phyloP scores from a whole-genome alignment of 1,140 invertebrate species.

The Hypsibius dujardini region DNA sequence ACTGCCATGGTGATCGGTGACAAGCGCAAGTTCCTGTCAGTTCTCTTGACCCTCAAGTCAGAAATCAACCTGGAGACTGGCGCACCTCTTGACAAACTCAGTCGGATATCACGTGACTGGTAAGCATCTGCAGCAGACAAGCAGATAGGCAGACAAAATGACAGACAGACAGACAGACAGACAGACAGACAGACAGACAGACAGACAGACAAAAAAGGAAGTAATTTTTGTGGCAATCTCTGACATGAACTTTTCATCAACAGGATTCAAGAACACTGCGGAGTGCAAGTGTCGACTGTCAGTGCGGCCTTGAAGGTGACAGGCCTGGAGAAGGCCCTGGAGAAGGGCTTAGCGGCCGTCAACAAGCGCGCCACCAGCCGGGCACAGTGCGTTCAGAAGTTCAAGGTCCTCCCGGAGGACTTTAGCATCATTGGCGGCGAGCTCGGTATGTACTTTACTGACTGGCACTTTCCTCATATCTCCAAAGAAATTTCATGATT shows the following conservation, averaged over 20 bases:
- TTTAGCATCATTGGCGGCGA: constrained; percentile 35
- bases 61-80: constrained; percentile 44
- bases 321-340: constrained; percentile 45
- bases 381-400: constrained; percentile 34
- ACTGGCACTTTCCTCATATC: no score
- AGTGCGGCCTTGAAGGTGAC: background rate
- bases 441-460: no score
- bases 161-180: no score
- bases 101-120: constrained; percentile 47
- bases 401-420: constrained; percentile 32
- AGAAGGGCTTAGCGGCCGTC: constrained; percentile 54
- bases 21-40: constrained; percentile 33
- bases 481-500: no score
- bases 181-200: no score
- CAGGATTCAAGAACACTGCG: constrained; percentile 5
- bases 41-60: constrained; percentile 34
- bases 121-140: constrained; percentile 21
- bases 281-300: background rate
- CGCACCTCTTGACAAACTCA: constrained; percentile 50
- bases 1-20: constrained; percentile 35
- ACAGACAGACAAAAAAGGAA: background rate
- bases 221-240: background rate
- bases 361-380: constrained; percentile 64
- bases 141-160: no score
- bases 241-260: constrained; percentile 5